Percentiles rank a stretch among this genome's conserved stretches.
Conservation (phyloP, 1,140 invertebrate species). For the Bombus fervidus region DNA sequence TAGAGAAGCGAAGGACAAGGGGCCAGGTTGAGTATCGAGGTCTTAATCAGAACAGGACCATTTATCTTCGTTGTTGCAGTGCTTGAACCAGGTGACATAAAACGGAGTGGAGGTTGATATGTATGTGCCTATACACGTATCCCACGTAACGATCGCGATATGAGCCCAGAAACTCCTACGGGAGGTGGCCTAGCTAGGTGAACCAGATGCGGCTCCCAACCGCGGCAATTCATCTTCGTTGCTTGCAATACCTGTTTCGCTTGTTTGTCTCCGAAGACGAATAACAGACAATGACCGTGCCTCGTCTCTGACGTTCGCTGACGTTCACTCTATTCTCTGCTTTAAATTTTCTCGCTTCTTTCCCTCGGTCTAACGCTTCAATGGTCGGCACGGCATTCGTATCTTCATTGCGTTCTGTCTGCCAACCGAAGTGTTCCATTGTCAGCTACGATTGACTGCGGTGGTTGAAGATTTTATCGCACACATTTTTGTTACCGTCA, state of each 20-base stretch:
- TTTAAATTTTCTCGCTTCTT: neutral
- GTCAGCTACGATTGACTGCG: neutral
- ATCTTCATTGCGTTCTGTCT: neutral
- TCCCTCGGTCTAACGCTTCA: neutral
- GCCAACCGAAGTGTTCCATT: too few relatives aligned
- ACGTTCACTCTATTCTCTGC: neutral
- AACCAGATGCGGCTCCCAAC: slow-evolving; percentile 48
- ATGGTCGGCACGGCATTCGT: too few relatives aligned
- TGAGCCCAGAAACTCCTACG: slow-evolving; percentile 38
- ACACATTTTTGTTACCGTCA: neutral
- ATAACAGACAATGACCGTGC: slow-evolving; percentile 39
- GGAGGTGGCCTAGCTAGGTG: slow-evolving; percentile 29
- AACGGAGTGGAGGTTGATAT: slow-evolving; percentile 43
- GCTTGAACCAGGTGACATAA: slow-evolving; percentile 55
- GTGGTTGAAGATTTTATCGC: neutral
- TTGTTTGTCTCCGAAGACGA: slow-evolving; percentile 45
- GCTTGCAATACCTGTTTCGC: slow-evolving; percentile 45
- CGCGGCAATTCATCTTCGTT: slow-evolving; percentile 53
- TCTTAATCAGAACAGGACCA: slow-evolving; percentile 58
- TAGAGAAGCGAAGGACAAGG: neutral
- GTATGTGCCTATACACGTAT: slow-evolving; percentile 3
- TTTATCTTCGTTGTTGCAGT: slow-evolving; percentile 54
- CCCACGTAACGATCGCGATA: slow-evolving; percentile 55
- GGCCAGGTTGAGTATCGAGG: slow-evolving; percentile 31
- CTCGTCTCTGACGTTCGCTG: neutral